phyloP scores from a whole-genome alignment of 2,113 vertebrate species.

The Mustela nigripes region DNA sequence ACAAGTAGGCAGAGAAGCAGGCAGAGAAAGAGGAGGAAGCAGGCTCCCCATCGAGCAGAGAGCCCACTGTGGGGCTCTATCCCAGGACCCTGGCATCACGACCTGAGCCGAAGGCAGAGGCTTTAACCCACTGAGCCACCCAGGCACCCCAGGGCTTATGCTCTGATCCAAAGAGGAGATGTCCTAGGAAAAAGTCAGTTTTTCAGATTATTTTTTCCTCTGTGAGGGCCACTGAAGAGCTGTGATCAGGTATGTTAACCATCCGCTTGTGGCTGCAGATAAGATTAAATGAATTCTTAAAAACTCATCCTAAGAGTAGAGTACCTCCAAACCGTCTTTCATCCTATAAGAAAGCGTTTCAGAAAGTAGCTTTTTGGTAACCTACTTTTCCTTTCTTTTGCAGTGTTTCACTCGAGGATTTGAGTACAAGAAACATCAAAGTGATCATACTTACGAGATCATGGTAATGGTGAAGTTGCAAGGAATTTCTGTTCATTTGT shows the following conservation, averaged over 20 bases:
- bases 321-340: not conserved
- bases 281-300: constrained; percentile 46
- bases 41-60: too few species aligned
- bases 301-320: constrained; percentile 7
- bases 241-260: not conserved
- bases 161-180: not conserved
- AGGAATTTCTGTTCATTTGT: constrained; percentile 48
- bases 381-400: constrained; percentile 76
- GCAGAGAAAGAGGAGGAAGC: too few species aligned
- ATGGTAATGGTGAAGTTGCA: constrained; percentile 91
- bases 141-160: not conserved
- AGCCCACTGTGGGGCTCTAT: too few species aligned
- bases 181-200: not conserved
- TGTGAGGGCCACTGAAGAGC: not conserved
- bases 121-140: too few species aligned
- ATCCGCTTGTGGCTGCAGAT: not conserved
- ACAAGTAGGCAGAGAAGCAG: too few species aligned
- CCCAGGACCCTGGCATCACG: too few species aligned
- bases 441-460: constrained; percentile 98
- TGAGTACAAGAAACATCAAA: constrained; percentile 98
- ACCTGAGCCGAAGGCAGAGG: too few species aligned
- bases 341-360: constrained; percentile 17
- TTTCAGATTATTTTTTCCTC: constrained; percentile 30
- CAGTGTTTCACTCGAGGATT: constrained; percentile 98
- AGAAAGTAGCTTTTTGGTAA: constrained; percentile 65